Percentiles rank a stretch among this genome's conserved stretches.
phyloP scores from a whole-genome alignment of 2,797 vertebrate genomes.

The Stomatorhinus walkeri region DNA sequence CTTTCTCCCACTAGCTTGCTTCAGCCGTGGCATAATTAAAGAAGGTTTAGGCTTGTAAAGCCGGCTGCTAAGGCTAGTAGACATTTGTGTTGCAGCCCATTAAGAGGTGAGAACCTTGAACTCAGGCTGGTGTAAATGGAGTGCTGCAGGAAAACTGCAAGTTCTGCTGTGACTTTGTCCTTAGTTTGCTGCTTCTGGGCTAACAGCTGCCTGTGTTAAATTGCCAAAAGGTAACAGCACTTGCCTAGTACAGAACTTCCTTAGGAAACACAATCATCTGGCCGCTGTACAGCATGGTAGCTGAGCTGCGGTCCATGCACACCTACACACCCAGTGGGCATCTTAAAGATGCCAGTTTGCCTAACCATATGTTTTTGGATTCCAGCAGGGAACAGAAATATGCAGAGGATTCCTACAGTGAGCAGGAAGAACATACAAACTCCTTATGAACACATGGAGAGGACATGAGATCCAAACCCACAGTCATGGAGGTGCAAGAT shows the following conservation, averaged over 20 bases:
- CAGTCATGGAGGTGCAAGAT: background rate
- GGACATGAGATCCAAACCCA: background rate
- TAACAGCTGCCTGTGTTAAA: slow-evolving; percentile 50
- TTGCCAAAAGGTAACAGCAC: slow-evolving; percentile 42
- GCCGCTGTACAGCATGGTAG: background rate
- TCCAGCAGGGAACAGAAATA: background rate
- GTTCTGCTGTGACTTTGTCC: background rate
- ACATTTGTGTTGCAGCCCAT: background rate
- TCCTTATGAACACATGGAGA: background rate
- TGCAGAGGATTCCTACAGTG: background rate
- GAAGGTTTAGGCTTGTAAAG: background rate
- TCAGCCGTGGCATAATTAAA: background rate
- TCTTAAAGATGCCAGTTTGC: background rate
- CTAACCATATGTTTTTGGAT: background rate
- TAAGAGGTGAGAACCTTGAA: background rate
- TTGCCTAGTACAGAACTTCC: background rate
- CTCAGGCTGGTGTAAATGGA: background rate
- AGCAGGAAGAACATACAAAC: background rate
- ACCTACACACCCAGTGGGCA: background rate
- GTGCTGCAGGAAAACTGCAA: background rate
- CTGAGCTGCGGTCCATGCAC: background rate
- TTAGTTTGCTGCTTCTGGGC: slow-evolving; percentile 49
- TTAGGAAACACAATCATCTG: background rate
- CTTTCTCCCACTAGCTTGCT: background rate
- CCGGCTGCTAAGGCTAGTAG: background rate